These are phyloP conservation scores for Lamproptera curius DNA, from an alignment of 2,888 invertebrate genomes.

Conservation along the genomic window DNA sequence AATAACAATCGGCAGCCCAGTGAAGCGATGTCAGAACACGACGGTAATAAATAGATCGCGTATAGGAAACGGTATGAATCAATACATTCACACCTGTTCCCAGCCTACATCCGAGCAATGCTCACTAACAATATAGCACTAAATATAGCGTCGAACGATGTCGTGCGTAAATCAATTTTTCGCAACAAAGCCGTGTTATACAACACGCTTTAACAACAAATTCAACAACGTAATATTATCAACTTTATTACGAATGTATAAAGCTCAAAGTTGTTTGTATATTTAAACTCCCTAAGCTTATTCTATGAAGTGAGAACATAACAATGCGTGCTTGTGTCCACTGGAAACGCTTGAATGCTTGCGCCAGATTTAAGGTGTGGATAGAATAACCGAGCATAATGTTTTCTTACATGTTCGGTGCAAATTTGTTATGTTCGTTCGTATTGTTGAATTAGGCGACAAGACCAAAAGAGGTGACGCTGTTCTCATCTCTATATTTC, in stretches of 20 bases:
- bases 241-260: no score
- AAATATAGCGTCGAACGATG: constrained; percentile 55
- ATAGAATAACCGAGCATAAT: no score
- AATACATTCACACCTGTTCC: constrained; percentile 26
- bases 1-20: background rate
- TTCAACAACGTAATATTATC: background rate
- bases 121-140: constrained; percentile 45
- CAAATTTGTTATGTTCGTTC: no score
- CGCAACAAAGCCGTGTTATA: constrained; percentile 68
- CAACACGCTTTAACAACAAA: constrained; percentile 26
- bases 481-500: no score
- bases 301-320: constrained; percentile 29
- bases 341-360: constrained; percentile 56
- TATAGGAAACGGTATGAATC: constrained; percentile 18
- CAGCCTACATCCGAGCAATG: constrained; percentile 36
- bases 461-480: no score
- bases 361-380: constrained; percentile 60
- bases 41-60: constrained; percentile 12
- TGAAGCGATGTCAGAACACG: background rate
- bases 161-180: constrained; percentile 74
- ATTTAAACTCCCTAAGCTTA: constrained; percentile 1
- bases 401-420: no score
- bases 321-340: constrained; percentile 70
- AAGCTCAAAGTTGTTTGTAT: background rate
- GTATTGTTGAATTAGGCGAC: no score